phyloP scores from a whole-genome alignment of 1,140 invertebrate genomes.

The Eriocheir sinensis region DNA sequence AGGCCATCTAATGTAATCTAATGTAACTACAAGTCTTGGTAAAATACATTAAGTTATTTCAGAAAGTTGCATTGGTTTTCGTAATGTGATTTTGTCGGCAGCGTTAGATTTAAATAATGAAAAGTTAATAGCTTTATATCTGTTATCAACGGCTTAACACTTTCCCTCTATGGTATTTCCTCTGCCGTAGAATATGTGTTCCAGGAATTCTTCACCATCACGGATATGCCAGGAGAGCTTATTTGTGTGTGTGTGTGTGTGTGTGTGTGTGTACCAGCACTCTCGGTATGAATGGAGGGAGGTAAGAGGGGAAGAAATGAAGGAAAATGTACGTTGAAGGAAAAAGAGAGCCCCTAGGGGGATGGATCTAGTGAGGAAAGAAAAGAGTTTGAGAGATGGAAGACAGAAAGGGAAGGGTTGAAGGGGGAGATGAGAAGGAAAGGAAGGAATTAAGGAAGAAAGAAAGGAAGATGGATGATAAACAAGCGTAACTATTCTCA shows the following conservation, averaged over 20 bases:
- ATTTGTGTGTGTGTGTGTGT: constrained; percentile 32
- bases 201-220: too few species aligned
- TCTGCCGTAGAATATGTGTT: too few species aligned
- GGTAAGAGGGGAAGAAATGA: background rate
- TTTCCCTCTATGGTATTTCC: too few species aligned
- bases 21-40: too few species aligned
- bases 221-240: background rate
- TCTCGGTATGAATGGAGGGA: background rate
- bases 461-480: background rate
- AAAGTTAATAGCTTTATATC: too few species aligned
- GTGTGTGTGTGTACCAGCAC: constrained; percentile 26
- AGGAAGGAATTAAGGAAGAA: background rate
- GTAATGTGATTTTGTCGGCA: too few species aligned
- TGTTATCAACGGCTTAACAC: too few species aligned
- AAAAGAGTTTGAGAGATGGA: background rate
- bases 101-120: too few species aligned
- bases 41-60: too few species aligned
- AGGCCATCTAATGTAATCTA: too few species aligned
- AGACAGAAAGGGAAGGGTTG: background rate
- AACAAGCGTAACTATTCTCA: background rate
- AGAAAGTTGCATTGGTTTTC: too few species aligned
- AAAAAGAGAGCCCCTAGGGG: background rate
- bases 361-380: background rate
- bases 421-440: background rate
- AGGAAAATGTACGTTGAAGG: background rate